Percentiles rank a stretch among this genome's conserved stretches.
These are phyloP conservation scores for Furnarius figulus DNA, from an alignment of 2,113 vertebrate species.

Conservation along the genomic window DNA sequence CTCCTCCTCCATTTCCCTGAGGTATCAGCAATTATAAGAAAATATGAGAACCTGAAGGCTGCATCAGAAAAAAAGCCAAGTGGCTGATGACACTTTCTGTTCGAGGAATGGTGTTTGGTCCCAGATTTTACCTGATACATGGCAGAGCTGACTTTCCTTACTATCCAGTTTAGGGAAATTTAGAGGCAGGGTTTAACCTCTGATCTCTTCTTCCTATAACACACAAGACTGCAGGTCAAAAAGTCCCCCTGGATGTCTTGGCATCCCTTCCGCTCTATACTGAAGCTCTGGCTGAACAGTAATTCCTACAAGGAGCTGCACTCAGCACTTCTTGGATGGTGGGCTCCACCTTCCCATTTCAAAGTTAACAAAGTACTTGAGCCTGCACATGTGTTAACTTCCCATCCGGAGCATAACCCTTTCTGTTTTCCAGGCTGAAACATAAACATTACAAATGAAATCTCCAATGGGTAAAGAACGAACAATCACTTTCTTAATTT, in stretches of 20 bases:
- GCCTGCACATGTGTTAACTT: neutral
- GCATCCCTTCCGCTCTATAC: neutral
- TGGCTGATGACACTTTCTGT: neutral
- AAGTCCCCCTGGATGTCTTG: neutral
- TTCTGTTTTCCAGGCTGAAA: neutral
- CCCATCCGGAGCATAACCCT: neutral
- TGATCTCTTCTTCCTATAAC: neutral
- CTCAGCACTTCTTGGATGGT: accelerated
- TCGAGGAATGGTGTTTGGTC: neutral
- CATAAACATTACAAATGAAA: conserved; percentile 50
- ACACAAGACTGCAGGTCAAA: accelerated
- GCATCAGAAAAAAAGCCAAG: neutral
- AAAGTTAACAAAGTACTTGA: conserved; percentile 1
- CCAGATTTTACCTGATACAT: neutral
- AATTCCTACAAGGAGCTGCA: neutral
- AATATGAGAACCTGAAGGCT: neutral
- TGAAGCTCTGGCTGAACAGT: neutral
- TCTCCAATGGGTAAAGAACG: conserved; percentile 44
- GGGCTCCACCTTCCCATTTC: neutral
- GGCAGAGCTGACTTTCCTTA: neutral
- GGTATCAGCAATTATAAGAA: neutral
- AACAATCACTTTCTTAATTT: conserved; percentile 65
- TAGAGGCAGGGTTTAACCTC: neutral
- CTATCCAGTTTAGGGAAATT: neutral
- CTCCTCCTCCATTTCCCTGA: neutral